Evolutionary conservation across 2,797 vertebrate genomes (phyloP).

Genomic region (Brachymystax lenok): DNA sequence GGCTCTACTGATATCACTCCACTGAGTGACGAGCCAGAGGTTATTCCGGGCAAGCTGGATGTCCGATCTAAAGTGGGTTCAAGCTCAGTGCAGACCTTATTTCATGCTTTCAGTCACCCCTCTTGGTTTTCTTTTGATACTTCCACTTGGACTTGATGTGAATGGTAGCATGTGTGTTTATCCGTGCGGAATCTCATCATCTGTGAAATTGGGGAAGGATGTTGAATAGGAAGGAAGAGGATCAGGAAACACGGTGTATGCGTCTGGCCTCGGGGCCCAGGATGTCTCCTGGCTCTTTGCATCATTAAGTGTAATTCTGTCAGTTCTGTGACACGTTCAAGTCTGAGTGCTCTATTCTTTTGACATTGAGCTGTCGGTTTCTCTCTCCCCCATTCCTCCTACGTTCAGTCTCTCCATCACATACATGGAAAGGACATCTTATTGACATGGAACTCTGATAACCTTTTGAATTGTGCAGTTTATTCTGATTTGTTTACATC

Average conservation of each 20-base stretch:
- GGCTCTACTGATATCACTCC: background rate
- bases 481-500: background rate
- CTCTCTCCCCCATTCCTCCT: conserved; percentile 43
- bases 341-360: conserved; percentile 65
- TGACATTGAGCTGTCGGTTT: conserved; percentile 66
- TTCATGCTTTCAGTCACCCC: background rate
- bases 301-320: conserved; percentile 74
- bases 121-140: background rate
- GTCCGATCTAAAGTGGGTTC: background rate
- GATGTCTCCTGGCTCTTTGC: conserved; percentile 62
- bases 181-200: background rate
- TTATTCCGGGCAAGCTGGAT: background rate
- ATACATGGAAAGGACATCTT: conserved; percentile 15
- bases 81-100: background rate
- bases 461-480: background rate
- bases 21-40: background rate
- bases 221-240: conserved; percentile 17
- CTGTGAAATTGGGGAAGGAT: background rate
- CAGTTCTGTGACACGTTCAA: conserved; percentile 64
- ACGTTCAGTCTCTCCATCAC: conserved; percentile 39
- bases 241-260: conserved; percentile 39
- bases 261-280: conserved; percentile 58
- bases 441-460: background rate
- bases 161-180: background rate
- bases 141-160: background rate